A percentile compares a stretch with the other conserved stretches of the same genome.
Conservation (phyloP, 1,140 invertebrate genomes). For the Drosophila pruinosa region DNA sequence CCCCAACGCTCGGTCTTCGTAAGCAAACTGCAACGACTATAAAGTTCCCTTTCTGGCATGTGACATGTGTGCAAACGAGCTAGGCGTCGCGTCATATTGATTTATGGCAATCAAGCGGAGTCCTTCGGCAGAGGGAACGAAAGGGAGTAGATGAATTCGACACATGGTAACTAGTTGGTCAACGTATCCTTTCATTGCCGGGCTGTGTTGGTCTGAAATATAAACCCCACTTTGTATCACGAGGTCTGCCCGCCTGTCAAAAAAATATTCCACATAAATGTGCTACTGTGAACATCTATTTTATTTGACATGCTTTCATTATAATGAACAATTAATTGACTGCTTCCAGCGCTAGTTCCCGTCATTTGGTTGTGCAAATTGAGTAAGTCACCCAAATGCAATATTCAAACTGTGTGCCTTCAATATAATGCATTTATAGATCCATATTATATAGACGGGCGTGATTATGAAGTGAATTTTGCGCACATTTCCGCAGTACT, state of each 20-base stretch:
- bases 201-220: conserved; percentile 33
- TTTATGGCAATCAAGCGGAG: conserved; percentile 37
- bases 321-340: conserved; percentile 65
- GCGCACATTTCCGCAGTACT: conserved; percentile 66
- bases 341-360: background rate
- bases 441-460: conserved; percentile 7
- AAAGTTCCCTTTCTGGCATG: conserved; percentile 19
- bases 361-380: conserved; percentile 8
- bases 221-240: conserved; percentile 31
- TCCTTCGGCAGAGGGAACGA: background rate
- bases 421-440: background rate
- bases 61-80: conserved; percentile 32
- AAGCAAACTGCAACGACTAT: background rate
- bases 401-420: conserved; percentile 19
- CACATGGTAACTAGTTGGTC: background rate
- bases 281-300: conserved; percentile 57
- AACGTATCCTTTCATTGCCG: background rate
- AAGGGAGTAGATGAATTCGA: background rate
- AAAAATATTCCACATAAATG: conserved; percentile 7
- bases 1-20: background rate
- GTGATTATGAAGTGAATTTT: conserved; percentile 24
- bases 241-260: too few species aligned
- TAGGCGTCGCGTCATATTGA: conserved; percentile 42
- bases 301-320: conserved; percentile 55
- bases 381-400: conserved; percentile 34